These are phyloP conservation scores for Macheiramphus alcinus DNA, from an alignment of 2,113 vertebrate genomes.

Conservation along the genomic window DNA sequence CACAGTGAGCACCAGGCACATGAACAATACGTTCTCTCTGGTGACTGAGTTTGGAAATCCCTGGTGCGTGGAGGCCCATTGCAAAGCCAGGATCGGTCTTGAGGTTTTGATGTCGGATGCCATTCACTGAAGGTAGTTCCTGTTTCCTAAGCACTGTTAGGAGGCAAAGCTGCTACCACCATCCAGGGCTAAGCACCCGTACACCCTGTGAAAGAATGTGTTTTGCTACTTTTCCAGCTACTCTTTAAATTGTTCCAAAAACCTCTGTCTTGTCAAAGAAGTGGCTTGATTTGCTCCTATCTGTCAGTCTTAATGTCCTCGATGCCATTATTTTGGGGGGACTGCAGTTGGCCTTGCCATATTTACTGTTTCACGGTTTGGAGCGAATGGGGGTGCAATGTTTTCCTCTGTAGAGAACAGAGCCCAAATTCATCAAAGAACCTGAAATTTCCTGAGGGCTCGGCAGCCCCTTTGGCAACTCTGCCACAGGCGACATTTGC, in stretches of 20 bases:
- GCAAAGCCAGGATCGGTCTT: background rate
- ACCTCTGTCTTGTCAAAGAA: background rate
- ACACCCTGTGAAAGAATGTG: background rate
- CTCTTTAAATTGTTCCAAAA: background rate
- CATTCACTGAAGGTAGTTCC: background rate
- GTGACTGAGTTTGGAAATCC: background rate
- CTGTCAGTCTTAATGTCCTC: background rate
- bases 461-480: background rate
- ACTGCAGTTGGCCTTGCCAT: background rate
- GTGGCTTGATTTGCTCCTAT: background rate
- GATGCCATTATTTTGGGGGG: background rate
- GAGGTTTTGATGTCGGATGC: background rate
- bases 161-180: background rate
- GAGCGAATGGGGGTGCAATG: accelerated
- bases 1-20: background rate
- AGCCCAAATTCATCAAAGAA: background rate
- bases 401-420: background rate
- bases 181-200: background rate
- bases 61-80: background rate
- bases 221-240: background rate
- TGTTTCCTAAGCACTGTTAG: background rate
- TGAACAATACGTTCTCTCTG: accelerated
- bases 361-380: accelerated
- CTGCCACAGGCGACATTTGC: accelerated
- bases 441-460: background rate